Evolutionary conservation across 2,113 vertebrate genomes (phyloP).

Genomic region (Embiotoca jacksoni): DNA sequence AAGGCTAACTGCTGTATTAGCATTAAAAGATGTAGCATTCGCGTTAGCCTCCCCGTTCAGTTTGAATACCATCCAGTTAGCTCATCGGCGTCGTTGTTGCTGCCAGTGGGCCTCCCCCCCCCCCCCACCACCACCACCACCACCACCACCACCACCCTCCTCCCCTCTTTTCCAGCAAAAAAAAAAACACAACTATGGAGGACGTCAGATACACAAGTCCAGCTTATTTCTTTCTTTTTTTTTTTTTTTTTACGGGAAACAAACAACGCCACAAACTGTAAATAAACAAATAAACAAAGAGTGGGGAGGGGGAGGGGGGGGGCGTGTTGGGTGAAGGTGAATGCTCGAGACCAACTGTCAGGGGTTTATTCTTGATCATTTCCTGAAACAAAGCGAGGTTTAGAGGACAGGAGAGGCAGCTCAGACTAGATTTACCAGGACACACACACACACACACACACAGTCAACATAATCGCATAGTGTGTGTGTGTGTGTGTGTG

Average conservation of each 20-base stretch:
- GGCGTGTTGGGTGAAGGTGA: conserved; percentile 46
- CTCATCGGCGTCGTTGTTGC: conserved; percentile 1
- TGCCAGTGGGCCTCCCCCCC: conserved; percentile 2
- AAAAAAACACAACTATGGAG: too few relatives aligned
- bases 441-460: conserved; percentile 55
- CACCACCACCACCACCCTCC: too few relatives aligned
- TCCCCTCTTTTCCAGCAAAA: too few relatives aligned
- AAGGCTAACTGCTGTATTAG: conserved; percentile 52
- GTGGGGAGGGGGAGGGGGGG: too few relatives aligned
- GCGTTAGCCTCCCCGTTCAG: too few relatives aligned
- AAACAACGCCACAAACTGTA: too few relatives aligned
- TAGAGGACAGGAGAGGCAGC: conserved; percentile 79
- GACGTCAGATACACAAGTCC: neutral
- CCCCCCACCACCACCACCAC: neutral
- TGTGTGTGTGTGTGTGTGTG: conserved; percentile 24
- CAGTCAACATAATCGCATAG: conserved; percentile 72
- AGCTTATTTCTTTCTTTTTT: conserved; percentile 21
- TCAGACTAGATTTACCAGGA: conserved; percentile 81
- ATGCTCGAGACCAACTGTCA: conserved; percentile 55
- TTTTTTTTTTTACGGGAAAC: too few relatives aligned
- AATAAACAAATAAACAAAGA: too few relatives aligned
- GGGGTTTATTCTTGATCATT: conserved; percentile 73
- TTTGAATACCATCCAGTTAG: conserved; percentile 52
- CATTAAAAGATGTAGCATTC: neutral
- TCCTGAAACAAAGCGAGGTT: conserved; percentile 83